Evolutionary conservation across 2,888 invertebrate species (phyloP), one percentile per base, ranked within the genome.

Genomic region (Xanthostigma xanthostigma): DNA sequence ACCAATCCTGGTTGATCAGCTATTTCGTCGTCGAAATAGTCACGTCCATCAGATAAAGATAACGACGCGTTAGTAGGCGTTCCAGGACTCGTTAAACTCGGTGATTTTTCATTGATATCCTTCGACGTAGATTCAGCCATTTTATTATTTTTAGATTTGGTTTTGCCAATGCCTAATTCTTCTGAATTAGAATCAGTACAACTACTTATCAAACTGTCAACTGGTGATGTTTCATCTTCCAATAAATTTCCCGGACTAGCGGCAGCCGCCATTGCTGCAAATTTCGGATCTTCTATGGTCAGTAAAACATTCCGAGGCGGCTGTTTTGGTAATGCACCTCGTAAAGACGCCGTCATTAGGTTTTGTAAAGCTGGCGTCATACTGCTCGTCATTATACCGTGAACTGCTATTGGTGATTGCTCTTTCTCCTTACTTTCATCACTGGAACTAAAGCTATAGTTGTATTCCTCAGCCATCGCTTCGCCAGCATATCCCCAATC

Each of bases 11-110:
- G 91, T 61, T 92, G 91, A 68, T 92, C 91, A 40, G 87, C 87
- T 51, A 92, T 91, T 66, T 92, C 91, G 58, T 92, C 91, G 59
- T 92, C 91, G 52, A 91, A 77, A 66, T 81, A 88, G 63, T 88
- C 87, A 53, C 83, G 73, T 13, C 84, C 84, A 55, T 88, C 87
- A 0, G 87, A 86, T 1, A 87, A 66, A 0, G 87, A 87, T 49
- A 83, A 83, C 0, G 84, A 84, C 9, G 78, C 78, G 57, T 85
- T 84, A 0, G 87, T 87, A 2, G 88, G 87, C 0, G 86, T 84
- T 2, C 83, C 84, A 0, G 85, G 84, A 3, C 82, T 78, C 40
- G 75, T 71, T 0, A 79, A 76, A 45, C 64, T 62, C 13, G 53
- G 41, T 12, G 59, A 55, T 60, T 71, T 53, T 48, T 67, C 67